Percentiles rank a stretch among this genome's conserved stretches.
phyloP scores from a whole-genome alignment of 2,797 vertebrate species.

The Scyliorhinus canicula region DNA sequence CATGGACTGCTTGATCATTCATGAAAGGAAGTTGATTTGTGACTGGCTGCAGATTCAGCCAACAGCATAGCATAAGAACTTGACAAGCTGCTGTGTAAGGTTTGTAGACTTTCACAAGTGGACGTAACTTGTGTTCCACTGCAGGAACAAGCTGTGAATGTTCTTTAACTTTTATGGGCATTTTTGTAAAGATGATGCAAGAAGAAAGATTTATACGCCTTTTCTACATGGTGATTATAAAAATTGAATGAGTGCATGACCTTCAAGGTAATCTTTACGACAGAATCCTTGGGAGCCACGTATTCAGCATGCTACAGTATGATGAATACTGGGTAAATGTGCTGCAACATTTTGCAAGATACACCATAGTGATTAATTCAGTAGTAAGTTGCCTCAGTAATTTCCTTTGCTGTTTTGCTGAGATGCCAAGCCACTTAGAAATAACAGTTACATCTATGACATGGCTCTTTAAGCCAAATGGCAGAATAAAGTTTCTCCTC shows the following conservation, averaged over 20 bases:
- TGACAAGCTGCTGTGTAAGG: background rate
- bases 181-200: background rate
- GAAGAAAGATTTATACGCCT: background rate
- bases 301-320: background rate
- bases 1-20: background rate
- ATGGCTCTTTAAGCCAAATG: background rate
- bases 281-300: background rate
- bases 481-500: background rate
- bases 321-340: background rate
- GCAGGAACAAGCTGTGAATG: background rate
- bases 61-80: background rate
- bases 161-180: background rate
- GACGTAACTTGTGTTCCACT: background rate
- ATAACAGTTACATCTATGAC: background rate
- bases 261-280: constrained; percentile 9
- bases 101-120: background rate
- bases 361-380: background rate
- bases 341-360: background rate
- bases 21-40: background rate
- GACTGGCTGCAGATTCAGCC: background rate
- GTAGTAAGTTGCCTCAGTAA: background rate
- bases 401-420: background rate
- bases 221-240: background rate
- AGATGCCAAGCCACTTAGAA: background rate
- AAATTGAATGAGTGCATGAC: background rate